A percentile compares a stretch with the other conserved stretches of the same genome.
Conservation (phyloP, 2,888 invertebrate genomes). For the Caenorhabditis sinica region DNA sequence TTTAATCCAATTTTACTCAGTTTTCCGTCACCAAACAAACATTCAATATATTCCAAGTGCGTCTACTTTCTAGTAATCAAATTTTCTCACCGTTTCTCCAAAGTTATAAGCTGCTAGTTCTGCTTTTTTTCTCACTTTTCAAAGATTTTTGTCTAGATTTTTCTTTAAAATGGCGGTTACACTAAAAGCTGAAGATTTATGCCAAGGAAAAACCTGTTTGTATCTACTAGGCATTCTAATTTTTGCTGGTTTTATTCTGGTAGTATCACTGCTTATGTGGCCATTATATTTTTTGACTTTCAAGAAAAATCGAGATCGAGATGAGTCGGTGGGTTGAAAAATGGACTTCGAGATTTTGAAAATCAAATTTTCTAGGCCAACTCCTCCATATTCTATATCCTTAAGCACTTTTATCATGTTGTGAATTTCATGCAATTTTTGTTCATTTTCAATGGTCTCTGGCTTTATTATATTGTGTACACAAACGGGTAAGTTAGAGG, state of each 20-base stretch:
- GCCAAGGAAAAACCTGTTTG: neutral
- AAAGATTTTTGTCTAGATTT: neutral
- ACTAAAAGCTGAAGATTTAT: neutral
- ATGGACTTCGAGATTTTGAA: neutral
- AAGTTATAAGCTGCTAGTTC: too few species aligned
- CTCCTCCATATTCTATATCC: slow-evolving; percentile 5
- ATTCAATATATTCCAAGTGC: too few species aligned
- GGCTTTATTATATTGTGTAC: neutral
- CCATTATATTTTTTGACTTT: neutral
- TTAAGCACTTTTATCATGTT: slow-evolving; percentile 9
- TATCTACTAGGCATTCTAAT: neutral
- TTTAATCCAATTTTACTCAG: too few species aligned
- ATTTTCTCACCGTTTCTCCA: too few species aligned
- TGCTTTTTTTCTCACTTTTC: too few species aligned
- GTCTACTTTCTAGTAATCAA: too few species aligned
- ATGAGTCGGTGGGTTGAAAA: neutral
- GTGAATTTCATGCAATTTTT: slow-evolving; percentile 14
- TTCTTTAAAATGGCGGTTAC: neutral
- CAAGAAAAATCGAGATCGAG: neutral
- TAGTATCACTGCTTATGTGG: neutral
- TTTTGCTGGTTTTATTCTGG: neutral
- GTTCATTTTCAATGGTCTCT: neutral
- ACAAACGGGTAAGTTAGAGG: neutral
- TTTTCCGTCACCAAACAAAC: too few species aligned
- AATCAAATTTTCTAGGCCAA: neutral